A percentile compares a stretch with the other conserved stretches of the same genome.
phyloP scores from a whole-genome alignment of 2,888 invertebrate genomes.

The Mycalesis mineus region DNA sequence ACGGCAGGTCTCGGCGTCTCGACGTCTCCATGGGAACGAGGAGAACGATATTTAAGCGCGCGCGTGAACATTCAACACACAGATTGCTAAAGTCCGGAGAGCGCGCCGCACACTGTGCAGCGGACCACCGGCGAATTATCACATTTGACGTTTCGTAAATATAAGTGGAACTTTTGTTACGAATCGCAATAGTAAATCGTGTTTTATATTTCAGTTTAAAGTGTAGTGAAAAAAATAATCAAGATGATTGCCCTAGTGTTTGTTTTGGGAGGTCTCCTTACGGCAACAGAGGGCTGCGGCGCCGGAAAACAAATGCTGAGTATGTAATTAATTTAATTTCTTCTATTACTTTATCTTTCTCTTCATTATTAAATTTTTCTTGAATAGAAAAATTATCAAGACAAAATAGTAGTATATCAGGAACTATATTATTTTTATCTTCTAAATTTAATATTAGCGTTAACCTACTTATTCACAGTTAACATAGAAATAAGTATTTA shows the following conservation, averaged over 20 bases:
- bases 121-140: slow-evolving; percentile 63
- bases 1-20: slow-evolving; percentile 53
- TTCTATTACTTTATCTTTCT: neutral
- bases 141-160: slow-evolving; percentile 76
- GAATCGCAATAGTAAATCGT: slow-evolving; percentile 67
- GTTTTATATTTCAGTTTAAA: slow-evolving; percentile 56
- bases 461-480: too few species aligned
- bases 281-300: slow-evolving; percentile 69
- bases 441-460: too few species aligned
- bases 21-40: slow-evolving; percentile 66
- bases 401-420: too few species aligned
- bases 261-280: slow-evolving; percentile 68
- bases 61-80: slow-evolving; percentile 43
- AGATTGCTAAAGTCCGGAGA: slow-evolving; percentile 67
- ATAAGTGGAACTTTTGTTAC: slow-evolving; percentile 73
- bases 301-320: slow-evolving; percentile 69
- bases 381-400: too few species aligned
- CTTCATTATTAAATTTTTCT: too few species aligned
- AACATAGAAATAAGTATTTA: too few species aligned
- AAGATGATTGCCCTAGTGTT: slow-evolving; percentile 75
- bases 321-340: slow-evolving; percentile 46
- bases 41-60: slow-evolving; percentile 59
- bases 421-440: too few species aligned
- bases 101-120: slow-evolving; percentile 73
- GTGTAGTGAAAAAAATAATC: slow-evolving; percentile 61